A percentile compares a stretch with the other conserved stretches of the same genome.
phyloP scores from a whole-genome alignment of 2,888 invertebrate genomes.

The Dascillus cervinus region DNA sequence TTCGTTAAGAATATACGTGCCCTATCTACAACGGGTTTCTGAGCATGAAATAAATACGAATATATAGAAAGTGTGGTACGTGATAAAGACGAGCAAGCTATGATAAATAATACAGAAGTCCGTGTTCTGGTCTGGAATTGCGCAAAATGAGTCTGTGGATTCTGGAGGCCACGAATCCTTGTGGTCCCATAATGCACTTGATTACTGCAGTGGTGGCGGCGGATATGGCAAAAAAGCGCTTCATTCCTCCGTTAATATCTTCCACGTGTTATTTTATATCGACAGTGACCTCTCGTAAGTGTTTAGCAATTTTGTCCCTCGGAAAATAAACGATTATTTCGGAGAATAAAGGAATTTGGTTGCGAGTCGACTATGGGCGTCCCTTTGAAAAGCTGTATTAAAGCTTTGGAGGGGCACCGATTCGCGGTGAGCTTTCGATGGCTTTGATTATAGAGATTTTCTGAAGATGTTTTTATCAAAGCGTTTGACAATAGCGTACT shows the following conservation, averaged over 20 bases:
- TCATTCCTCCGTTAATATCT: too few relatives aligned
- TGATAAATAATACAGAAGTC: slow-evolving; percentile 36
- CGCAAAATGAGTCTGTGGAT: slow-evolving; percentile 14
- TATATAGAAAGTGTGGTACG: slow-evolving; percentile 33
- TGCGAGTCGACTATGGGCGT: background rate
- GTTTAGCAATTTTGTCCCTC: too few relatives aligned
- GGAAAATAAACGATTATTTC: too few relatives aligned
- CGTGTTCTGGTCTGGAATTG: slow-evolving; percentile 23
- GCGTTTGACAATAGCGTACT: slow-evolving; percentile 18
- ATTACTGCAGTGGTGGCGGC: slow-evolving; percentile 1
- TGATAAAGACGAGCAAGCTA: slow-evolving; percentile 32
- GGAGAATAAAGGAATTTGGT: background rate
- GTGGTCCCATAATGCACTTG: slow-evolving; percentile 10
- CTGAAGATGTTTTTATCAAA: slow-evolving; percentile 17
- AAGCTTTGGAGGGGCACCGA: slow-evolving; percentile 13
- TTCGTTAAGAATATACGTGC: slow-evolving; percentile 21
- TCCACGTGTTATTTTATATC: too few relatives aligned
- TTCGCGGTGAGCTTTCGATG: slow-evolving; percentile 15
- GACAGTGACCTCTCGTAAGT: too few relatives aligned
- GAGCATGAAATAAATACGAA: slow-evolving; percentile 28
- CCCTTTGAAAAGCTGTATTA: slow-evolving; percentile 8
- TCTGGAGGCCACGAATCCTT: slow-evolving; percentile 15
- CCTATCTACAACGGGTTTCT: slow-evolving; percentile 20
- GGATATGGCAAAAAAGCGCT: too few relatives aligned
- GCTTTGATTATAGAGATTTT: slow-evolving; percentile 14